Evolutionary conservation across 2,113 vertebrate species (phyloP), one percentile per base, ranked within the genome.

Genomic region (Erythrocercus mccallii): DNA sequence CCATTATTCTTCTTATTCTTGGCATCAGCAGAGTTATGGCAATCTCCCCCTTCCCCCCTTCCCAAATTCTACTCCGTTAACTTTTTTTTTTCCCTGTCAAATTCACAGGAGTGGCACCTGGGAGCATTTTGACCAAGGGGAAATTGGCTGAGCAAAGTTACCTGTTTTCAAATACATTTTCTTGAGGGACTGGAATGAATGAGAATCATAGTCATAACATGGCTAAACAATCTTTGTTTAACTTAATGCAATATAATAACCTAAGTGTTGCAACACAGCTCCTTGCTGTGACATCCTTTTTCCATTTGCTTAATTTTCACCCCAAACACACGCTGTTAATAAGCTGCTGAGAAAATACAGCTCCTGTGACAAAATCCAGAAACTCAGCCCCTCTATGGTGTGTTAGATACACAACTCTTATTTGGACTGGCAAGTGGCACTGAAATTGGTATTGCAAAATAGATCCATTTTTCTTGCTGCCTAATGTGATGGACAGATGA

Each of bases 281-380:
- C 92, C 92, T 96, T 94, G 92, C 92, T 94, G 90, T 97, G 95
- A 96, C 96, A 96, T 95, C 94, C 87, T 96, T 97, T 94, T 93
- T 96, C 96, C 95, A 96, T 96, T 96, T 97, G 94, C 89, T 94
- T 95, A 88, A 95, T 94, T 97, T 96, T 91, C 94, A 81, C 95
- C 95, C 94, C 80, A 95, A 95, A 95, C 65, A 94, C 93, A 94
- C 51, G 69, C 94, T 93, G 90, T 96, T 97, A 97, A 97, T 95
- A 96, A 97, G 92, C 95, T 95, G 95, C 86, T 95, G 94, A 95
- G 94, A 94, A 96, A 96, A 96, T 79, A 92, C 70, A 92, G 94
- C 60, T 95, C 96, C 93, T 78, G 82, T 96, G 97, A 96, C 94
- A 96, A 92, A 97, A 86, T 81, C 94, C 97, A 97, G 97, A 97